Base-by-base conservation (phyloP, 2,113 vertebrate genomes). In the Aepyceros melampus region DNA sequence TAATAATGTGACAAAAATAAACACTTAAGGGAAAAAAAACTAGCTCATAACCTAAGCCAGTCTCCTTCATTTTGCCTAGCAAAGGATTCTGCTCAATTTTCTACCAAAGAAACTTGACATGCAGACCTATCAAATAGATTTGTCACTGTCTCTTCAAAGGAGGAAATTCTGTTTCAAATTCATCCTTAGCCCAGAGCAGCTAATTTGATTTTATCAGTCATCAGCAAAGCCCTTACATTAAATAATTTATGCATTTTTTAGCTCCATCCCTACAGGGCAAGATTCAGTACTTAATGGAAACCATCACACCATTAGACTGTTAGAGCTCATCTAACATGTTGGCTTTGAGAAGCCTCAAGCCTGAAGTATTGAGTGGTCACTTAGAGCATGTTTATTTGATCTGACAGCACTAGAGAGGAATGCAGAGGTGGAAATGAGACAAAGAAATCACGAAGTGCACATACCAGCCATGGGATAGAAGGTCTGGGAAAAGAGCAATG, bases 181-280 rank as follows among this genome's bases (percentile, higher is more conserved):
- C 87, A 98, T 96, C 78, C 55, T 97, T 89, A 97, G 87, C 91
- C 96, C 78, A 92, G 96, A 98, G 97, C 62, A 97, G 67, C 81
- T 95, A 94, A 95, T 58, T 74, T 95, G 89, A 98, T 97, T 98
- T 98, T 98, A 98, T 98, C 98, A 98, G 53, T 98, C 98, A 98
- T 98, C 97, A 98, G 94, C 95, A 98, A 98, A 98, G 71, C 86
- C 82, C 95, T 98, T 96, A 90, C 86, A 90, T 96, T 98, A 96
- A 98, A 97, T 96, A 99, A 98, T 95, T 98, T 97, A 98, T 97
- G 93, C 94, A 95, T 98, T 98, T 98, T 98, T 97, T 89, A 98
- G 92, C 83, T 98, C 94, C 21, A 89, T 97, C 93, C 92, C 98
- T 97, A 97, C 62, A 92, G 94, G 96, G 97, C 83, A 87, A 96